These are phyloP conservation scores for Vidua chalybeata DNA, from an alignment of 2,113 vertebrate genomes.

Conservation along the genomic window DNA sequence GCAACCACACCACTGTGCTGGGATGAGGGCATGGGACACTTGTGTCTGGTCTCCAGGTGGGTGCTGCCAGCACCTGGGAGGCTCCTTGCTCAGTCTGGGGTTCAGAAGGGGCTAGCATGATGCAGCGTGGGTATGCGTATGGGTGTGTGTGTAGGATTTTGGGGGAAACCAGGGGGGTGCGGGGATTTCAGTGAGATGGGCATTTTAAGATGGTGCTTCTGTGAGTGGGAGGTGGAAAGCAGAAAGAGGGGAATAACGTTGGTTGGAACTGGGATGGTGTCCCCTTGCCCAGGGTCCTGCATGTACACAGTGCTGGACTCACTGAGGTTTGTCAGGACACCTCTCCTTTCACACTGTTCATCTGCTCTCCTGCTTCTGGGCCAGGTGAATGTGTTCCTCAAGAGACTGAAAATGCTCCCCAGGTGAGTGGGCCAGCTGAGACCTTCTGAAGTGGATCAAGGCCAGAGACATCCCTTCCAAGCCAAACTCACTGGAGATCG, in stretches of 20 bases:
- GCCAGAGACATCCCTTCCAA: neutral
- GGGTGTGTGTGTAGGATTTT: neutral
- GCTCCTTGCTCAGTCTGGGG: neutral
- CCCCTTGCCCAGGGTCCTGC: neutral
- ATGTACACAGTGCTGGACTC: neutral
- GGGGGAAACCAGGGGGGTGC: rapidly evolving
- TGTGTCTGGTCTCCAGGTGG: neutral
- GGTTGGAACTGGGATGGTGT: neutral
- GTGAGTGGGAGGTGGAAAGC: neutral
- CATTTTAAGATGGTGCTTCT: neutral
- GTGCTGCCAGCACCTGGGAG: neutral
- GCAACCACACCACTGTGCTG: neutral
- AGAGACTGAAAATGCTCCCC: neutral
- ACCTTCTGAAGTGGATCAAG: neutral
- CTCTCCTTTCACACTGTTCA: neutral
- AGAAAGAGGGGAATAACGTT: rapidly evolving
- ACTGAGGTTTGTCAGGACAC: neutral
- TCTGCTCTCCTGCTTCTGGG: neutral
- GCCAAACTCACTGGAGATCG: neutral
- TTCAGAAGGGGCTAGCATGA: neutral
- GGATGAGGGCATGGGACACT: neutral
- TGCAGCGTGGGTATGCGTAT: neutral
- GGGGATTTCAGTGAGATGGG: neutral
- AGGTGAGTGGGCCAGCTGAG: slow-evolving; percentile 44
- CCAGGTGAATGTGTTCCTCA: slow-evolving; percentile 85